Evolutionary conservation across 2,888 invertebrate species (phyloP).

Genomic region (Chalcosyrphus nemorum): DNA sequence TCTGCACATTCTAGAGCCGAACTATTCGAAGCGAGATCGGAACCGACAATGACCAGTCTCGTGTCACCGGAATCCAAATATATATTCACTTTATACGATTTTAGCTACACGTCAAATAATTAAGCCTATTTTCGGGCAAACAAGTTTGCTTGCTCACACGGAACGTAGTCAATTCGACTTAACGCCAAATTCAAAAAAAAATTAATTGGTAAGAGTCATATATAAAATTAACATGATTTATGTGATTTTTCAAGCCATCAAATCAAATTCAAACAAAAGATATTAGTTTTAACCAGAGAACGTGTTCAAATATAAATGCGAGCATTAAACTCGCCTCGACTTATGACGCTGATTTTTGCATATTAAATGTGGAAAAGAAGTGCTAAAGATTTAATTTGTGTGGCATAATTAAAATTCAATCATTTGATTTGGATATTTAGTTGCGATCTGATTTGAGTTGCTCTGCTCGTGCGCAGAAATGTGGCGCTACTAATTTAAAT

Average conservation of each 20-base stretch:
- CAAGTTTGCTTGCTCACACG: conserved; percentile 44
- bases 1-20: conserved; percentile 53
- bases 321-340: not conserved
- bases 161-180: not conserved
- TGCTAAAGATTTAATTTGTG: not conserved
- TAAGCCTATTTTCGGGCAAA: conserved; percentile 53
- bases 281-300: not conserved
- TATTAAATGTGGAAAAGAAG: not conserved
- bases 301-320: not conserved
- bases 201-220: not conserved
- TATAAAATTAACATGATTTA: not conserved
- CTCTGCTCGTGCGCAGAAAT: not conserved
- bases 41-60: conserved; percentile 50
- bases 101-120: conserved; percentile 22
- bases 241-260: not conserved
- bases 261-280: not conserved
- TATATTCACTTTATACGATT: conserved; percentile 37
- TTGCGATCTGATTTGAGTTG: too few species aligned
- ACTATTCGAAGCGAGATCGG: conserved; percentile 48
- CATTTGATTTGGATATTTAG: not conserved
- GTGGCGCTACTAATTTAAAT: not conserved
- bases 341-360: not conserved
- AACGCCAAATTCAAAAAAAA: not conserved
- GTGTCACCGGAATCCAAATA: conserved; percentile 52
- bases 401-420: not conserved